Percentiles rank a stretch among this genome's conserved stretches.
These are phyloP conservation scores for Pomacea canaliculata DNA, from an alignment of 2,888 invertebrate genomes.

Conservation along the genomic window DNA sequence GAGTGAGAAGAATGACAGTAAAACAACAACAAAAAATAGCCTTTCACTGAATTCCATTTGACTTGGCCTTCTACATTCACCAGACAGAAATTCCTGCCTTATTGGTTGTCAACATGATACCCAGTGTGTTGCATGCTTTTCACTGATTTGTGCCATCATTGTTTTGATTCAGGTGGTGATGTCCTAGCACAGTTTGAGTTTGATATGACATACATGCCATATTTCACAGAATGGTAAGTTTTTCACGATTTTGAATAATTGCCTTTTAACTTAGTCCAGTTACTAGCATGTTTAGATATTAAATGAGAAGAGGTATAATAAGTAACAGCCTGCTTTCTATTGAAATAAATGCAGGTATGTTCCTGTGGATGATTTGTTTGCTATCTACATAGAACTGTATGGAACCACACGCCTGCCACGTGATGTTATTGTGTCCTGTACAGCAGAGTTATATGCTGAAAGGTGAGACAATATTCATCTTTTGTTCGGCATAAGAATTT, in stretches of 20 bases:
- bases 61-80: too few species aligned
- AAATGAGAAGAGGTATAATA: background rate
- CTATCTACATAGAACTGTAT: constrained; percentile 61
- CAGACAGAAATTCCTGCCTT: too few species aligned
- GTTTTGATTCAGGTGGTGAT: constrained; percentile 50
- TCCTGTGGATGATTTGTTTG: constrained; percentile 56
- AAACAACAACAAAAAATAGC: too few species aligned
- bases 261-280: background rate
- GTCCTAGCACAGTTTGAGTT: constrained; percentile 51
- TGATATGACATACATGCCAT: constrained; percentile 43
- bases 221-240: constrained; percentile 50
- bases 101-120: too few species aligned
- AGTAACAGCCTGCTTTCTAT: background rate
- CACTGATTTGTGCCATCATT: too few species aligned
- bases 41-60: too few species aligned
- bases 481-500: too few species aligned
- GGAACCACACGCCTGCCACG: constrained; percentile 45
- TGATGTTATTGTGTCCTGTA: constrained; percentile 55
- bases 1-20: too few species aligned
- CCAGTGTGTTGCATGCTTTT: too few species aligned
- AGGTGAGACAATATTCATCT: constrained; percentile 41
- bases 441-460: constrained; percentile 43
- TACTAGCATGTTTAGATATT: background rate
- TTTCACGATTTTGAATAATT: background rate
- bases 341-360: constrained; percentile 53